These are phyloP conservation scores for Chaunax sp. DNA, from an alignment of 2,797 vertebrate species.

Conservation along the genomic window DNA sequence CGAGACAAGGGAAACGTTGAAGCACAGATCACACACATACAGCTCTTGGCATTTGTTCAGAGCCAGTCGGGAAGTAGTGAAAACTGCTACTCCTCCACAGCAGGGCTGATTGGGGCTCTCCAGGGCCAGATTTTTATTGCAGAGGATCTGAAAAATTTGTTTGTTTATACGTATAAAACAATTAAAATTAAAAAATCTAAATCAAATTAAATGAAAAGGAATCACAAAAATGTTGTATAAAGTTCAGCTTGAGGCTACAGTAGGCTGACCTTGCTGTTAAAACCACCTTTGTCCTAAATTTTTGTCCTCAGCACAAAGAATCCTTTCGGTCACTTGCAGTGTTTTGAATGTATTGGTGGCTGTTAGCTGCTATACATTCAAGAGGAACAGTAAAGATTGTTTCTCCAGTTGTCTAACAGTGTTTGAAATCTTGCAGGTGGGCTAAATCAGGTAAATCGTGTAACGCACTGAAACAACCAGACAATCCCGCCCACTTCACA, in stretches of 20 bases:
- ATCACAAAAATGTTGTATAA: conserved; percentile 43
- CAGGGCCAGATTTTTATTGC: conserved; percentile 52
- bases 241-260: conserved; percentile 16
- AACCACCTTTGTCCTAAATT: not conserved
- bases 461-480: no score
- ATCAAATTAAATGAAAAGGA: conserved; percentile 44
- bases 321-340: not conserved
- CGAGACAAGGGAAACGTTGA: conserved; percentile 76
- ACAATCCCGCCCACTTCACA: no score
- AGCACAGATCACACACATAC: conserved; percentile 75
- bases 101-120: conserved; percentile 53
- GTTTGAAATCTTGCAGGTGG: no score
- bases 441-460: no score
- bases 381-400: not conserved
- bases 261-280: not conserved
- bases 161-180: conserved; percentile 57
- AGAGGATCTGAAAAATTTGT: conserved; percentile 34
- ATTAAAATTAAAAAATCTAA: no score
- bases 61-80: conserved; percentile 69
- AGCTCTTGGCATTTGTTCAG: conserved; percentile 67
- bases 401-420: not conserved
- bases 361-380: not conserved
- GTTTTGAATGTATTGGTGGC: not conserved
- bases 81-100: conserved; percentile 60
- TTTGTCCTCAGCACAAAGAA: not conserved